Evolutionary conservation across 2,113 vertebrate genomes (phyloP).

Genomic region (Eurypyga helias): DNA sequence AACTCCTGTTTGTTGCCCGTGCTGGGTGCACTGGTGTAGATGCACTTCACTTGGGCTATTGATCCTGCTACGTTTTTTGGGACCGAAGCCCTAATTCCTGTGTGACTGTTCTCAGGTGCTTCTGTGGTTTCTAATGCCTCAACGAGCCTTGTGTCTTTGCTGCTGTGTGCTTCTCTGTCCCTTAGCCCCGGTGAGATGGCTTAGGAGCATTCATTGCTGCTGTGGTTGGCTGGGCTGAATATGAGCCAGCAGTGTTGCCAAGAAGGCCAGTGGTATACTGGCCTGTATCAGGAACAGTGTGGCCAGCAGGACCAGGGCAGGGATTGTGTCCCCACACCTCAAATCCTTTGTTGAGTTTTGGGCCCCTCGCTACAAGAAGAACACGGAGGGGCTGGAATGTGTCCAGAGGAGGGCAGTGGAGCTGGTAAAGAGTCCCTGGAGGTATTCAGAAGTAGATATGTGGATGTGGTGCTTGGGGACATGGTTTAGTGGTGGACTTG

Average conservation of each 20-base stretch:
- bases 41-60: neutral
- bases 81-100: neutral
- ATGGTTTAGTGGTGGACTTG: neutral
- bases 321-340: rapidly evolving
- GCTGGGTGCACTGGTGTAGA: neutral
- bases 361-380: neutral
- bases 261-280: neutral
- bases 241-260: rapidly evolving
- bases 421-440: neutral
- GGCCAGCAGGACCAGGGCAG: neutral
- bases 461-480: neutral
- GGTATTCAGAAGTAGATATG: neutral
- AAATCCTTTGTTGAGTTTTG: neutral
- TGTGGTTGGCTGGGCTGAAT: neutral
- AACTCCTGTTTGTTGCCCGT: neutral
- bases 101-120: neutral
- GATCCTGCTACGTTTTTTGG: neutral
- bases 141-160: neutral
- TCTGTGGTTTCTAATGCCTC: neutral
- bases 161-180: neutral
- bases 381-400: neutral
- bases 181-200: neutral
- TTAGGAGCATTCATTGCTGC: neutral
- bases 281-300: neutral
- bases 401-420: rapidly evolving